Conservation (phyloP, 2,797 vertebrate genomes). For the Trachops cirrhosus region DNA sequence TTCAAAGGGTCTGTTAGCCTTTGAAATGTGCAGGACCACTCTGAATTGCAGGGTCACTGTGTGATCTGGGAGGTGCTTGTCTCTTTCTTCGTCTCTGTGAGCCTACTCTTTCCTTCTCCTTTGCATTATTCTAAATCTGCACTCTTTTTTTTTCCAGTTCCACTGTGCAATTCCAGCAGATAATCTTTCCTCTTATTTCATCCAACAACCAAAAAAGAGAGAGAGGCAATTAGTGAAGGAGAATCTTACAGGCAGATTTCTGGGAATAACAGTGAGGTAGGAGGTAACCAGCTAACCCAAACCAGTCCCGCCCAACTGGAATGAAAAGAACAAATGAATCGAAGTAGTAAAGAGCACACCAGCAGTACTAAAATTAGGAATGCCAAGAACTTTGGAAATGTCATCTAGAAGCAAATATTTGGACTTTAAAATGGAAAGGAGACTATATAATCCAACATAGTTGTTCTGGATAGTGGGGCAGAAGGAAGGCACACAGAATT, state of each 20-base stretch:
- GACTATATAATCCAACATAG: not conserved
- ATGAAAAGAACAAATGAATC: not conserved
- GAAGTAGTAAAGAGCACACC: not conserved
- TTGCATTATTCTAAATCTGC: not conserved
- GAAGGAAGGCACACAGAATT: not conserved
- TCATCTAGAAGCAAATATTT: not conserved
- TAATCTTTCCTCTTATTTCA: not conserved
- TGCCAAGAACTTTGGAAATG: not conserved
- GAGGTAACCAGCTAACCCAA: not conserved
- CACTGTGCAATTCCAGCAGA: not conserved
- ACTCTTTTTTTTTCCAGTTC: not conserved
- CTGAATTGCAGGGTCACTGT: not conserved
- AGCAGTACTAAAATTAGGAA: not conserved
- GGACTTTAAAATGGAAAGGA: not conserved
- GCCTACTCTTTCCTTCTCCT: not conserved
- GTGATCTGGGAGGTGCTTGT: not conserved
- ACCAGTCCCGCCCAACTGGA: not conserved
- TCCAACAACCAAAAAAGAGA: not conserved
- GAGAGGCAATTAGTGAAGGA: not conserved
- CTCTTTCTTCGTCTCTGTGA: not conserved
- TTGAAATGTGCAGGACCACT: not conserved
- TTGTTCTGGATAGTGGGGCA: not conserved
- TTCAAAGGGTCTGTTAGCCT: not conserved
- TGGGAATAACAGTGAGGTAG: not conserved
- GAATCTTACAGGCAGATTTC: not conserved